These are phyloP conservation scores for Pangasius macronema DNA, from an alignment of 2,797 vertebrate genomes.

Conservation along the genomic window DNA sequence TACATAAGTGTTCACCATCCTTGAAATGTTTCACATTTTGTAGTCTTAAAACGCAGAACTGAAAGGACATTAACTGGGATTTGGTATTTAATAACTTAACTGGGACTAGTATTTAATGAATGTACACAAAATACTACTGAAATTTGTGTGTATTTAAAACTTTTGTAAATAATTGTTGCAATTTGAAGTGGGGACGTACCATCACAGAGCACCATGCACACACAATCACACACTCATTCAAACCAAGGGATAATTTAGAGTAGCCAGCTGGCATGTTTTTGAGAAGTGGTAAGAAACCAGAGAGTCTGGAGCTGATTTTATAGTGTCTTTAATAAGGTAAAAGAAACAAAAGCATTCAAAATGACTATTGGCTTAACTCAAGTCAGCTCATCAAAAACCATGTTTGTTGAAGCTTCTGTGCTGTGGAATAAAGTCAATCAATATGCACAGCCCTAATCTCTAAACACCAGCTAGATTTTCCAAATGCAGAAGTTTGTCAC, in stretches of 20 bases:
- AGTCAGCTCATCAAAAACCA: neutral
- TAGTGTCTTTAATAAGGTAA: too few species aligned
- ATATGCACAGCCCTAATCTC: slow-evolving; percentile 55
- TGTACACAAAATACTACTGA: neutral
- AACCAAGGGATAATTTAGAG: neutral
- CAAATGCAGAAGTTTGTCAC: slow-evolving; percentile 71
- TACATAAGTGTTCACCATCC: neutral
- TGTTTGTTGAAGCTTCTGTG: slow-evolving; percentile 41
- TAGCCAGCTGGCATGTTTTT: neutral
- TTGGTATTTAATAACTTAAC: neutral
- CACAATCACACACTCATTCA: neutral
- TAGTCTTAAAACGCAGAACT: neutral
- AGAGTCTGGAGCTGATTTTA: neutral
- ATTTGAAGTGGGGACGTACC: neutral
- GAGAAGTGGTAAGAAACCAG: neutral
- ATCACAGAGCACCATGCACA: neutral
- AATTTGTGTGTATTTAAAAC: neutral
- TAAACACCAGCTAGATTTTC: slow-evolving; percentile 62
- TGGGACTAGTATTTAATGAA: neutral
- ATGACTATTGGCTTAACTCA: neutral
- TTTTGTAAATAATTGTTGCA: neutral
- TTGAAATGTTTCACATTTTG: neutral
- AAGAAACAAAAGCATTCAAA: neutral
- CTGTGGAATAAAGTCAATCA: slow-evolving; percentile 46
- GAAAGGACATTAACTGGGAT: neutral